phyloP scores from a whole-genome alignment of 1,140 invertebrate species.

The Antheraea pernyi region DNA sequence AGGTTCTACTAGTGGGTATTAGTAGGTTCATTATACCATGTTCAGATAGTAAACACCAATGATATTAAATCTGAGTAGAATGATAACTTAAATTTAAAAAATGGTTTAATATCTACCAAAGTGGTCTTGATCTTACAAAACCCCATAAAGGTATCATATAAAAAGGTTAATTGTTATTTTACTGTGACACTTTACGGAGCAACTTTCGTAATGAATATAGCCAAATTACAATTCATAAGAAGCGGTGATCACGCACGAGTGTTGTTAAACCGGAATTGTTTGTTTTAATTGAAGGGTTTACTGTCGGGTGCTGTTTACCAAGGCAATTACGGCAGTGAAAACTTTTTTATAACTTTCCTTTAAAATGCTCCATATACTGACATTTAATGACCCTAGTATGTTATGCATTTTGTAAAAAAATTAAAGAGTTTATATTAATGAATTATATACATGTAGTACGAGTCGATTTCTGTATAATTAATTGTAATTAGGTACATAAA shows the following conservation, averaged over 20 bases:
- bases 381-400: slow-evolving; percentile 40
- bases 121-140: background rate
- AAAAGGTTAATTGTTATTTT: slow-evolving; percentile 34
- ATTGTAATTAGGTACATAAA: no score
- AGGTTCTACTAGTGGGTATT: no score
- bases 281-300: slow-evolving; percentile 63
- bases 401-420: background rate
- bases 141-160: slow-evolving; percentile 13
- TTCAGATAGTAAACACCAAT: no score
- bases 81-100: no score
- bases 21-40: no score
- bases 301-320: slow-evolving; percentile 47
- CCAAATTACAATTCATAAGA: slow-evolving; percentile 43
- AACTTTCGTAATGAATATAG: slow-evolving; percentile 48
- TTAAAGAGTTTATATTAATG: background rate
- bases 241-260: slow-evolving; percentile 25
- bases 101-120: no score
- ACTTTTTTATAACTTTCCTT: slow-evolving; percentile 59
- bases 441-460: background rate
- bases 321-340: slow-evolving; percentile 63
- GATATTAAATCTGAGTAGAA: no score
- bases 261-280: slow-evolving; percentile 58
- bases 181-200: slow-evolving; percentile 33
- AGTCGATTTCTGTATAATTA: no score
- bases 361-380: slow-evolving; percentile 63